Conservation (phyloP, 2,888 invertebrate species). For the Anthophora plumipes region DNA sequence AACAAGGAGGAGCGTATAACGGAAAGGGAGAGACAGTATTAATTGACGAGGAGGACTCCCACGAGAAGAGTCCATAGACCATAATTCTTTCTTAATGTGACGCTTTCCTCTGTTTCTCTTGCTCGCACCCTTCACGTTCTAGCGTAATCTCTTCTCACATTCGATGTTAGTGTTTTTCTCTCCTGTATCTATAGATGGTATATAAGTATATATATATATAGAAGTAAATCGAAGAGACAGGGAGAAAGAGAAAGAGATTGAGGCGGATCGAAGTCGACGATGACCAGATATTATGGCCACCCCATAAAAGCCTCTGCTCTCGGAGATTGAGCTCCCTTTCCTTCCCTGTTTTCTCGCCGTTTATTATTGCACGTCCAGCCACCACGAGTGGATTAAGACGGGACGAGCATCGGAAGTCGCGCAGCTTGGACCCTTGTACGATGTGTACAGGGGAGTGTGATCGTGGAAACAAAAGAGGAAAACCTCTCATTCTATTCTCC, state of each 20-base stretch:
- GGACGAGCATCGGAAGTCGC: constrained; percentile 81
- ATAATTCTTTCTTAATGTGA: constrained; percentile 84
- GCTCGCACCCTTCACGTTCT: constrained; percentile 59
- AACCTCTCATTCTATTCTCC: not conserved
- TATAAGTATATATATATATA: not conserved
- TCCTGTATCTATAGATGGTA: constrained; percentile 36
- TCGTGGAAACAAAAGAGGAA: constrained; percentile 55
- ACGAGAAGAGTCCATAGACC: constrained; percentile 70
- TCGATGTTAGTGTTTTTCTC: constrained; percentile 72
- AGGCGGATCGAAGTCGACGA: constrained; percentile 60
- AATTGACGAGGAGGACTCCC: constrained; percentile 80
- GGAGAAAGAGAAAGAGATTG: not conserved
- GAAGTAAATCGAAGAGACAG: not conserved
- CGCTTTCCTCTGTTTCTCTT: constrained; percentile 70
- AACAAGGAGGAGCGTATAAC: constrained; percentile 19
- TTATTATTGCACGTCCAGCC: constrained; percentile 78
- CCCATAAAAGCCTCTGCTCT: constrained; percentile 79
- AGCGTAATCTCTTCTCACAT: constrained; percentile 78
- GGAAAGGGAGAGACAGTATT: constrained; percentile 73
- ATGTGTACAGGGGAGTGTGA: constrained; percentile 28
- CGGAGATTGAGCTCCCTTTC: constrained; percentile 79
- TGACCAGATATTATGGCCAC: constrained; percentile 79
- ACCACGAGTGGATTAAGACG: constrained; percentile 79
- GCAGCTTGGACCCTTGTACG: constrained; percentile 1
- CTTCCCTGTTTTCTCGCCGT: constrained; percentile 64